Evolutionary conservation across 2,888 invertebrate species (phyloP), one percentile per base, ranked within the genome.

Genomic region (Lumbricus terrestris): DNA sequence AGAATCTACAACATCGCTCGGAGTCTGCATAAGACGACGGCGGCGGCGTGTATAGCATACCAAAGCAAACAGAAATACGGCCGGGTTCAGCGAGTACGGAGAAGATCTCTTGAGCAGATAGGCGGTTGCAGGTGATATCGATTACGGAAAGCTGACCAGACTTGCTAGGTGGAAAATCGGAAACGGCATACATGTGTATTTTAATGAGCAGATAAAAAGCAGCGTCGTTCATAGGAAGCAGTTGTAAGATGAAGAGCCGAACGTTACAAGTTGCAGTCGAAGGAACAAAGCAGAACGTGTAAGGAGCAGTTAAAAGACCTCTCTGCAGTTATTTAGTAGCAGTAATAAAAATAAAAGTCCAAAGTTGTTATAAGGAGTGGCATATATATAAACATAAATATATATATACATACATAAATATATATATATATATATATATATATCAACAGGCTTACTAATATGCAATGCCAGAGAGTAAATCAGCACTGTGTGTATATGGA

Each of bases 1-100:
- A n/a, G 69, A 69, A 69, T 6, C 69, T 69, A n/a, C 29, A 69
- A 69, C 69, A 69, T 8, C n/a, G 69, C n/a, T 0, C n/a, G n/a
- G 69, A 69, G 29, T 69, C 29, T n/a, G 69, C n/a, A n/a, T n/a
- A n/a, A n/a, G n/a, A n/a, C n/a, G n/a, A n/a, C n/a, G n/a, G n/a
- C n/a, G n/a, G n/a, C n/a, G n/a, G n/a, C n/a, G 69, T n/a, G 69
- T n/a, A n/a, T 69, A 69, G 69, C 69, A 69, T 69, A n/a, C 29
- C 69, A 69, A 69, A 69, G 69, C 69, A 69, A 69, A 69, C 69
- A 69, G 69, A 69, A n/a, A 69, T 69, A 69, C 69, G 69, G 69
- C 69, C 69, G 69, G n/a, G 69, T 69, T 69, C 69, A 69, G 29
- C n/a, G 11, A n/a, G 69, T 69, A 69, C 69, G 8, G 1, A n/a